phyloP scores from a whole-genome alignment of 1,140 invertebrate genomes.

The Yoshiicerus persimilis region DNA sequence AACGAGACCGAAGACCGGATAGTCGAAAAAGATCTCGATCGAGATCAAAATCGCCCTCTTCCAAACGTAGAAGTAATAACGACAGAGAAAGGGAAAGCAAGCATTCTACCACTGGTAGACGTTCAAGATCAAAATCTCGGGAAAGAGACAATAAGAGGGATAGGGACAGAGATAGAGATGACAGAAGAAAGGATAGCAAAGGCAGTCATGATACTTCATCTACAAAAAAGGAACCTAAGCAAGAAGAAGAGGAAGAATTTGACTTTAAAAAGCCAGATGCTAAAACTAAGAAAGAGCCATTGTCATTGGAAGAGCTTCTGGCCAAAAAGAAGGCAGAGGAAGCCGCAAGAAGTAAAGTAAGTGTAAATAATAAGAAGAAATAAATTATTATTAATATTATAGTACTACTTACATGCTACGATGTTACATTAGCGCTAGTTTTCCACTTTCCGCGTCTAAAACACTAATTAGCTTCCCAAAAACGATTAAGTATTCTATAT shows the following conservation, averaged over 20 bases:
- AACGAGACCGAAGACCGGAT: not conserved
- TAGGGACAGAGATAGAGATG: not conserved
- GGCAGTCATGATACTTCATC: not conserved
- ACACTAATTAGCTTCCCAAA: too few species aligned
- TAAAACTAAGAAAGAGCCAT: constrained; percentile 75
- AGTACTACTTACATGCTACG: too few species aligned
- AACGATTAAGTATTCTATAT: not conserved
- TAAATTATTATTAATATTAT: too few species aligned
- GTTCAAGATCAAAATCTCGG: not conserved
- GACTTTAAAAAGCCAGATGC: constrained; percentile 48
- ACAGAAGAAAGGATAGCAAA: not conserved
- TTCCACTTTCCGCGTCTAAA: too few species aligned
- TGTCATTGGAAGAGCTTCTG: constrained; percentile 93
- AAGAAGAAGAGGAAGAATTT: constrained; percentile 54
- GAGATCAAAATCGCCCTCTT: not conserved
- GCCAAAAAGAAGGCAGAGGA: constrained; percentile 97
- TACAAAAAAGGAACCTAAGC: not conserved
- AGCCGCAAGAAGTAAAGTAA: constrained; percentile 78
- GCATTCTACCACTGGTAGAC: not conserved
- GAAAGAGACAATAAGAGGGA: not conserved
- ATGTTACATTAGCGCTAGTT: too few species aligned
- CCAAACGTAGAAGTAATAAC: not conserved
- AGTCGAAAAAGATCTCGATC: constrained; percentile 15
- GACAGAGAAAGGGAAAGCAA: not conserved
- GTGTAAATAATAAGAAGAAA: too few species aligned